Base-by-base conservation (phyloP, 2,797 vertebrate genomes). In the Spinus olivaceus region DNA sequence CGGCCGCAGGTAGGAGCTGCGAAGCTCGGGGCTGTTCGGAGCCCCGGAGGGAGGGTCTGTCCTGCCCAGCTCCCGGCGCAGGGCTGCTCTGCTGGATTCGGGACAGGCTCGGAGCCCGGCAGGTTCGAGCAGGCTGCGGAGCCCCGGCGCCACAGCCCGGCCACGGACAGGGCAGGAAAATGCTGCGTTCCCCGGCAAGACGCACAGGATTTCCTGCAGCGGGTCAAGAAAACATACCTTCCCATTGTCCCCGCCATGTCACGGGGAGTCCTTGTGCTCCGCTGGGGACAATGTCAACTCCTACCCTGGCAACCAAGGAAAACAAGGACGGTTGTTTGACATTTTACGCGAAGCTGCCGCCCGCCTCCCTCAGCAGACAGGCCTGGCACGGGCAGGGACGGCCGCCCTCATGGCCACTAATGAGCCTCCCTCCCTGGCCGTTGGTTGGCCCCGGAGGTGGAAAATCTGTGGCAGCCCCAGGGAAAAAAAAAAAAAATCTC, bases 181-280 rank as follows among this genome's bases (percentile, higher is more conserved):
- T 59, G 80, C 87, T 86, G 82, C 51, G 27, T 96, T 97, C 95
- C 94, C 92, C n/a, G 8, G 90, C 95, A 96, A 82, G 79, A 95
- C 92, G 95, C 94, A 95, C 97, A 98, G 98, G 98, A 98, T 98
- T 97, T 98, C 98, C 97, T 98, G 97, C 71, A 93, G 88, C 46
- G 28, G 95, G 97, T 97, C 97, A 98, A 97, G 96, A 97, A 98
- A 98, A 98, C 96, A 98, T 72, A 94, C 94, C 97, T 97, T 93
- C 85, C 96, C 92, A 97, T 97, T 97, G 97, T 97, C 95, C 96
- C 95, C 35, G 47, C 90, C 49, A 17, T 96, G 95, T 94, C 89
- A 93, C 95, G 74, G 74, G 95, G 92, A 94, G 91, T 92, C 85
- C 94, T 90, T 93, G 87, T 86, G 95, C 95, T 94, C 81, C 24